Percentiles rank a stretch among this genome's conserved stretches.
Conservation (phyloP, 2,797 vertebrate species). For the Melanotaenia boesemani region DNA sequence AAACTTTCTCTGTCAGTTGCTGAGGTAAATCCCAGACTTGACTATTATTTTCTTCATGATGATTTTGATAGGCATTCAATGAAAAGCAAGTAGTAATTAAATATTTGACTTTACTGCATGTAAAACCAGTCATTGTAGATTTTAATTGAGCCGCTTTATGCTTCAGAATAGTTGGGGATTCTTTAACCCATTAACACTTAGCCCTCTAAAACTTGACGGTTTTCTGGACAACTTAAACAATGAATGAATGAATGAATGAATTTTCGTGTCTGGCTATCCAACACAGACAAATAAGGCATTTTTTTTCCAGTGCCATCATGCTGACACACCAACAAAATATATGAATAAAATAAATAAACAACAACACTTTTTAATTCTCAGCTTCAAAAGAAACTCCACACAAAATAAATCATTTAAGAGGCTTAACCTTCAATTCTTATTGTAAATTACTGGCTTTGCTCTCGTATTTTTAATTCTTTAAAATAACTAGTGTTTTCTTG, state of each 20-base stretch:
- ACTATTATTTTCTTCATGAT: constrained; percentile 33
- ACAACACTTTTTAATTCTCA: background rate
- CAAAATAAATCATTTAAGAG: background rate
- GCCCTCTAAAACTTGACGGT: background rate
- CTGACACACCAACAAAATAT: too few species aligned
- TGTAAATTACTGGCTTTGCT: background rate
- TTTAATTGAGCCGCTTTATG: constrained; percentile 7
- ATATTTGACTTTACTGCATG: background rate
- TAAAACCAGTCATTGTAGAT: background rate
- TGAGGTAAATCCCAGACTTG: constrained; percentile 27
- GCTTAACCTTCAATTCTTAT: background rate
- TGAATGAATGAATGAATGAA: too few species aligned
- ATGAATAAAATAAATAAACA: too few species aligned
- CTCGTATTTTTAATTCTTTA: background rate
- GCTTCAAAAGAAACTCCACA: background rate
- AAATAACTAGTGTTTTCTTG: background rate
- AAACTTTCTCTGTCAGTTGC: constrained; percentile 33
- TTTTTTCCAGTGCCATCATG: too few species aligned
- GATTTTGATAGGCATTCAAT: constrained; percentile 34
- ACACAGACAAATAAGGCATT: too few species aligned
- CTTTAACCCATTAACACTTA: background rate
- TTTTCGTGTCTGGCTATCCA: too few species aligned
- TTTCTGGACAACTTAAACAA: background rate
- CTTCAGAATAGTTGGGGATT: constrained; percentile 8
- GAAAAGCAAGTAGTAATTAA: background rate